Base-by-base conservation (phyloP, 1,140 invertebrate species). In the Drosophila pseudoobscura region DNA sequence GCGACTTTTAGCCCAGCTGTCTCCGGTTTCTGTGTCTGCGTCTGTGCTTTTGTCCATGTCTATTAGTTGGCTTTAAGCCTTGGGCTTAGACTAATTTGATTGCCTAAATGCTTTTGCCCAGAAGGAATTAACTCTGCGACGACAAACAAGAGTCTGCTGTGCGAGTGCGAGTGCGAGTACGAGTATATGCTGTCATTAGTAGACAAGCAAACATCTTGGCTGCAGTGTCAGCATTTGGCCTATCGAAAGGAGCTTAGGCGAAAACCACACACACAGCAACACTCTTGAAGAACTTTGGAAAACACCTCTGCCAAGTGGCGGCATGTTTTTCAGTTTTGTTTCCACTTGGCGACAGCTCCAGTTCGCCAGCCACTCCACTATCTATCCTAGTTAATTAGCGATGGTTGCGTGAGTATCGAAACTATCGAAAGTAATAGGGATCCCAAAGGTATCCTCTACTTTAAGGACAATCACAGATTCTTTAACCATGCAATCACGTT, bases 31-130 rank as follows among this genome's bases (percentile, higher is more conserved):
- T 24, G 5, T 49, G 24, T 22, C 35, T 26, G 4, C 3, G 2
- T 35, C 31, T 35, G 9, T 35, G 31, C 31, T 35, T 52, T 5
- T 39, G 58, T 69, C 22, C 54, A 24, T 58, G 64, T 70, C 50
- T 60, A 60, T 70, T 71, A 71, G 66, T 72, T 71, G 55, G 46
- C 69, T 60, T 72, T 71, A 61, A 71, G 74, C 58, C 55, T 58
- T 54, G 56, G 72, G 43, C 56, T 72, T 49, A 22, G 52, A 61
- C 72, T 75, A 57, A 77, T 77, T 77, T 71, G 75, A 57, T 51
- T 77, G 59, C 45, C 46, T 69, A 51, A 66, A 75, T 58, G 70
- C 24, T 54, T 54, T 72, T 61, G 54, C 44, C 39, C 50, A 56
- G 31, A 17, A 47, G 57, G 49, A 69, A 76, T 76, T 69, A 75